Evolutionary conservation across 92 coral and sea anemone species (phyloP).

Genomic region (Galaxea fascicularis): DNA sequence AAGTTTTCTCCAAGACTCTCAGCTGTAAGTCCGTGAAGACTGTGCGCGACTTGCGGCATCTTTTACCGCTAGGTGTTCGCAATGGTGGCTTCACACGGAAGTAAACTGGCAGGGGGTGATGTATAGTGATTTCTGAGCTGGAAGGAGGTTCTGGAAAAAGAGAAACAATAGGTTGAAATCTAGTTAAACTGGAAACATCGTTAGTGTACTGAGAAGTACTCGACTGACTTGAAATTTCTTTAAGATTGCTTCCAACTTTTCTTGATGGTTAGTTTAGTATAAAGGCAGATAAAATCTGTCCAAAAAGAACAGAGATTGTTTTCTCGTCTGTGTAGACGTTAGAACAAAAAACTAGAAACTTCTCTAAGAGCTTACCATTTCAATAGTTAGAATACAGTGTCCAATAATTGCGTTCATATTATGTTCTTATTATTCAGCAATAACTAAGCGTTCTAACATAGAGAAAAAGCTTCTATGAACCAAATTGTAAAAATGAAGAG

Average conservation of each 20-base stretch:
- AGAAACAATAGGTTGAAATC: background rate
- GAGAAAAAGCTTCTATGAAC: no score
- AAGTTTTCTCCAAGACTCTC: constrained; percentile 92
- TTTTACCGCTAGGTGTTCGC: constrained; percentile 94
- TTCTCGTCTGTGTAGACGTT: background rate
- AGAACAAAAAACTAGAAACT: background rate
- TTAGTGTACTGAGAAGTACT: background rate
- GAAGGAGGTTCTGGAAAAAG: constrained; percentile 62
- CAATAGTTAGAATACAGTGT: no score
- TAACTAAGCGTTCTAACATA: no score
- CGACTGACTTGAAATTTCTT: background rate
- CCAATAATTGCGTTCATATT: no score
- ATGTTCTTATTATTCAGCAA: no score
- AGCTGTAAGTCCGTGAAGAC: constrained; percentile 98
- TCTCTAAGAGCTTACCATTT: background rate
- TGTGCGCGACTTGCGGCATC: constrained; percentile 97
- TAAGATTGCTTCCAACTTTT: background rate
- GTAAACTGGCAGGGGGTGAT: constrained; percentile 89
- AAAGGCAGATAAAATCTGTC: background rate
- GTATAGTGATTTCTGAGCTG: constrained; percentile 84
- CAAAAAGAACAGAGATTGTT: background rate
- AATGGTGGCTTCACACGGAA: constrained; percentile 96
- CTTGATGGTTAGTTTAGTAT: background rate
- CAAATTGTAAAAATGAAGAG: no score
- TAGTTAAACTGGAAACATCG: background rate